Percentiles rank a stretch among this genome's conserved stretches.
Conservation (phyloP, 2,888 invertebrate genomes). For the Slavum lentiscoides region DNA sequence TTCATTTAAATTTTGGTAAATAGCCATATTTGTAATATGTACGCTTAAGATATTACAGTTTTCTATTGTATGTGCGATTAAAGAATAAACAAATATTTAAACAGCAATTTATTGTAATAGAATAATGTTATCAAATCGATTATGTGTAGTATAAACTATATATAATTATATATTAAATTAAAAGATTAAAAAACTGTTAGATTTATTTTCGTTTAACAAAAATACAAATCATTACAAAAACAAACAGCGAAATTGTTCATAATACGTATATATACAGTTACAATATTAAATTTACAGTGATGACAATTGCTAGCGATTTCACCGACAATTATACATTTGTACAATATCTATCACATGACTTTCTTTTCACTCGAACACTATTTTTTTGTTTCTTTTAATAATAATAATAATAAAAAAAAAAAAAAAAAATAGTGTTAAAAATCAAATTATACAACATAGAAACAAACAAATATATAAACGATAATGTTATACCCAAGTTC, state of each 20-base stretch:
- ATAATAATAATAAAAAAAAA: too few species aligned
- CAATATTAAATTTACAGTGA: conserved; percentile 33
- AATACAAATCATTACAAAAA: conserved; percentile 19
- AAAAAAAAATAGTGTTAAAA: conserved; percentile 28
- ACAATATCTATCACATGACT: conserved; percentile 48
- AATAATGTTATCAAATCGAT: too few species aligned
- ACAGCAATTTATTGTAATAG: too few species aligned
- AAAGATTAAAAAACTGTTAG: conserved; percentile 29
- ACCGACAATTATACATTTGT: conserved; percentile 33
- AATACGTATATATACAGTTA: conserved; percentile 16
- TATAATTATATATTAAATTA: neutral
- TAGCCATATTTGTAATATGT: too few species aligned
- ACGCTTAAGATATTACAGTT: too few species aligned
- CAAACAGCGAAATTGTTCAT: neutral
- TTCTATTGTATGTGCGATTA: too few species aligned
- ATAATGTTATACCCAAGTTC: neutral
- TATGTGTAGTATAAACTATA: too few species aligned
- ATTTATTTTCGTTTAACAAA: conserved; percentile 20
- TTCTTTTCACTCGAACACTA: conserved; percentile 37
- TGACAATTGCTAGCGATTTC: conserved; percentile 14
- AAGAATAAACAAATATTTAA: too few species aligned
- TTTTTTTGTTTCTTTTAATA: neutral
- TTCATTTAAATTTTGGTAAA: too few species aligned
- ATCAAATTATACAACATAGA: conserved; percentile 18
- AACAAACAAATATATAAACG: conserved; percentile 12